Conservation (phyloP, 2,888 invertebrate species). For the Holacanthella duospinosa region DNA sequence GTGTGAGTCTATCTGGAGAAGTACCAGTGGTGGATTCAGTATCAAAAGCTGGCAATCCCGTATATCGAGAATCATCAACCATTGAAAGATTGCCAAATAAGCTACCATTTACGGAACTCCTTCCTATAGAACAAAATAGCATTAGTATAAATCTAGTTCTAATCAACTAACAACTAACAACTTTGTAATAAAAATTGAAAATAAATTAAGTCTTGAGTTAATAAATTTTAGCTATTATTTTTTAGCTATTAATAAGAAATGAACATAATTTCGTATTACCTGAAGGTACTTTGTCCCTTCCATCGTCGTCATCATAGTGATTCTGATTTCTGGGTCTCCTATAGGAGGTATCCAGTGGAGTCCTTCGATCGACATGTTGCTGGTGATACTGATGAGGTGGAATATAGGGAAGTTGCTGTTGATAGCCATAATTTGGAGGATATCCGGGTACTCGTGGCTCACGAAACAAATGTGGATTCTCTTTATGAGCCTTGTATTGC, state of each 20-base stretch:
- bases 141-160: not conserved
- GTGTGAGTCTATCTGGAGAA: constrained; percentile 47
- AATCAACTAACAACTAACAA: constrained; percentile 2
- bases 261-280: not conserved
- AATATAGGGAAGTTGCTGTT: not conserved
- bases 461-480: constrained; percentile 35
- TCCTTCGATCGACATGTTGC: not conserved
- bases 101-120: constrained; percentile 23
- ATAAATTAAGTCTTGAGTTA: no score
- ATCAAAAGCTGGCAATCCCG: not conserved
- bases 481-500: constrained; percentile 49
- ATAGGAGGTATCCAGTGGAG: not conserved
- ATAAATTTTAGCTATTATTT: no score
- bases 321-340: not conserved
- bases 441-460: constrained; percentile 29
- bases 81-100: constrained; percentile 4
- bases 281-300: not conserved
- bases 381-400: not conserved
- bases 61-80: not conserved
- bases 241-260: not conserved
- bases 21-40: not conserved
- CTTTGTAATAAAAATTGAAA: not conserved
- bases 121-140: constrained; percentile 14
- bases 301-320: not conserved
- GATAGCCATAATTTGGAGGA: not conserved